phyloP scores from a whole-genome alignment of 2,797 vertebrate genomes.

The Balearica regulorum region DNA sequence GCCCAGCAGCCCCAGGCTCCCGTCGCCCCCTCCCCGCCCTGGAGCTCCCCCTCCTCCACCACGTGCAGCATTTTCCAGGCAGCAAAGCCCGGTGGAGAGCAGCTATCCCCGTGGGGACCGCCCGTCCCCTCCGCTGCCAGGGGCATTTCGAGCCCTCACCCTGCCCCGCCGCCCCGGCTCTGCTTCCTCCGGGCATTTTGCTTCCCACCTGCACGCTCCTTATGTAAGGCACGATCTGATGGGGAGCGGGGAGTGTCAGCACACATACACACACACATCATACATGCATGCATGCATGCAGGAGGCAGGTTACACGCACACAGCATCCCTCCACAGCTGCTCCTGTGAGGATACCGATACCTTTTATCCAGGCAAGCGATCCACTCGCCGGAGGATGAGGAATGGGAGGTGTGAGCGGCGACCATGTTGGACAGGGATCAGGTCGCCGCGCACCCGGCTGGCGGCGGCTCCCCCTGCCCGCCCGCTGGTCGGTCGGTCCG shows the following conservation, averaged over 20 bases:
- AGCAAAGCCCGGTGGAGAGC: background rate
- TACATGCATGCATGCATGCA: background rate
- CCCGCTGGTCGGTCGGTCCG: constrained; percentile 17
- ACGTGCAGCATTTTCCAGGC: background rate
- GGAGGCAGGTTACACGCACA: background rate
- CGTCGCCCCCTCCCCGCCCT: background rate
- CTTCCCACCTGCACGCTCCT: background rate
- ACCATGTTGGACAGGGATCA: constrained; percentile 84
- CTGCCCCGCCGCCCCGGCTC: background rate
- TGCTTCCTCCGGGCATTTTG: background rate
- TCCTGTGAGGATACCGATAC: constrained; percentile 67
- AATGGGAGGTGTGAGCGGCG: constrained; percentile 86
- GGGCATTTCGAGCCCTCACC: background rate
- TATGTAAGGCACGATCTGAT: background rate
- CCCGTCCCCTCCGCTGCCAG: background rate
- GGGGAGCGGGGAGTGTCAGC: background rate
- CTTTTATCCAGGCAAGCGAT: constrained; percentile 95
- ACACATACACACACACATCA: background rate
- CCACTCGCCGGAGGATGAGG: constrained; percentile 89
- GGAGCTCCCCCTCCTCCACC: background rate
- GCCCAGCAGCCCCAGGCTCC: background rate
- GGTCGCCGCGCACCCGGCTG: constrained; percentile 9
- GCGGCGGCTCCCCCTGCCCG: background rate
- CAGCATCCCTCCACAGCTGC: background rate
- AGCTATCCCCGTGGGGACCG: background rate